Evolutionary conservation across 1,140 invertebrate genomes (phyloP), one percentile per base, ranked within the genome.

Genomic region (Orchesella cincta): DNA sequence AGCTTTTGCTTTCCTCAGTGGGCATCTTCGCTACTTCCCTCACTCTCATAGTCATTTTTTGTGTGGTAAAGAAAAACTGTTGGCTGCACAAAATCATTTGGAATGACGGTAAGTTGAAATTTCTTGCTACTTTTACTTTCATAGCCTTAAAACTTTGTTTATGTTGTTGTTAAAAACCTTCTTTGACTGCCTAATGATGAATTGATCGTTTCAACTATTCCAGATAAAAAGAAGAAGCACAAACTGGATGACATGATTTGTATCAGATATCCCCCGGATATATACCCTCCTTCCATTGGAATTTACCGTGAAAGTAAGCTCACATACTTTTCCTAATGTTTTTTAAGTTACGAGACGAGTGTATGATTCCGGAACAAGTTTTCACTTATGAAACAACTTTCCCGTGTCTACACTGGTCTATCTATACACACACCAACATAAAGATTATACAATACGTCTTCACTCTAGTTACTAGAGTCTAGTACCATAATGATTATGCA

Each of bases 231-330:
- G 76, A 80, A 79, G 73, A 74, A 78, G 75, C 75, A 72, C 1
- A 54, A 62, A 28, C 75, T 79, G 80, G 79, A 82, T 36, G 81
- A 82, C 46, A 80, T 80, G 39, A 80, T 82, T 28, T 80, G 81
- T 36, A 82, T 82, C 73, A 75, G 81, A 1, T 82, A 82, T 34
- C 81, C 81, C 2, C 81, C 81, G 18, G 81, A 82, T 70, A 82
- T 82, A 51, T 82, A 82, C 52, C 81, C 81, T 2, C 34, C 81
- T 1, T 79, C 79, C n/a, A 76, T 82, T n/a, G 81, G 81, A n/a
- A 74, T 82, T 35, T 82, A 82, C 75, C 31, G 81, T 39, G 81
- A 82, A 78, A 80, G 81, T 82, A 79, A 82, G 81, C 67, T 8
- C 36, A 31, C n/a, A 1, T 33, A 34, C 1, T 23, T 34, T 71